Evolutionary conservation across 2,888 invertebrate genomes (phyloP).

Genomic region (Brachypalpus laphriformis): DNA sequence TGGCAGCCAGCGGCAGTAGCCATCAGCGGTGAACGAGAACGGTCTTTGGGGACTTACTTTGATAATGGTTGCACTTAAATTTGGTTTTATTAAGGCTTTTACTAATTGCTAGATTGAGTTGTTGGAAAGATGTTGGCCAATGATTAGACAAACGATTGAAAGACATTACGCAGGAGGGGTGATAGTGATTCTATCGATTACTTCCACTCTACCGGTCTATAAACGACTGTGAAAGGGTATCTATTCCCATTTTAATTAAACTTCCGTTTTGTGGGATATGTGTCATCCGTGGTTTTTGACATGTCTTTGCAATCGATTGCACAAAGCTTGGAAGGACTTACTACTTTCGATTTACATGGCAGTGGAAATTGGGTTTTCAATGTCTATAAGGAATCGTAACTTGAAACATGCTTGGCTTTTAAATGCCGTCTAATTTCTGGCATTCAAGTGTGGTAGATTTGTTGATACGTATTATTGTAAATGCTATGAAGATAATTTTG

Average conservation of each 20-base stretch:
- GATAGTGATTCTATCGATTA: not conserved
- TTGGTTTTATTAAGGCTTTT: constrained; percentile 20
- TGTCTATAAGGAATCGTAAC: no score
- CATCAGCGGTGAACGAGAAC: constrained; percentile 17
- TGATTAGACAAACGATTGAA: not conserved
- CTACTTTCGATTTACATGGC: not conserved
- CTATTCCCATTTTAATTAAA: not conserved
- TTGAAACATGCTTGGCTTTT: not conserved
- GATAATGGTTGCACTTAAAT: constrained; percentile 43
- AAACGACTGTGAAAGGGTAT: not conserved
- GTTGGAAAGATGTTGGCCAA: not conserved
- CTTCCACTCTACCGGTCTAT: not conserved
- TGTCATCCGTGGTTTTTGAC: not conserved
- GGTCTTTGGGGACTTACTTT: constrained; percentile 53
- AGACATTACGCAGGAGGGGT: not conserved
- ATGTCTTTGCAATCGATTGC: not conserved
- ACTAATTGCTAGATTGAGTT: not conserved
- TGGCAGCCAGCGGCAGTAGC: not conserved
- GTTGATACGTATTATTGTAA: no score
- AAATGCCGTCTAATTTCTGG: not conserved
- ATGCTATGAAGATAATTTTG: no score
- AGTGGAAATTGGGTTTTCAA: not conserved
- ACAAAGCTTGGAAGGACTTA: not conserved
- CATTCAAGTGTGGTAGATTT: no score
- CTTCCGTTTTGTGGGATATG: not conserved